Evolutionary conservation across 2,888 invertebrate species (phyloP), one percentile per base, ranked within the genome.

Genomic region (Lottia scabra): DNA sequence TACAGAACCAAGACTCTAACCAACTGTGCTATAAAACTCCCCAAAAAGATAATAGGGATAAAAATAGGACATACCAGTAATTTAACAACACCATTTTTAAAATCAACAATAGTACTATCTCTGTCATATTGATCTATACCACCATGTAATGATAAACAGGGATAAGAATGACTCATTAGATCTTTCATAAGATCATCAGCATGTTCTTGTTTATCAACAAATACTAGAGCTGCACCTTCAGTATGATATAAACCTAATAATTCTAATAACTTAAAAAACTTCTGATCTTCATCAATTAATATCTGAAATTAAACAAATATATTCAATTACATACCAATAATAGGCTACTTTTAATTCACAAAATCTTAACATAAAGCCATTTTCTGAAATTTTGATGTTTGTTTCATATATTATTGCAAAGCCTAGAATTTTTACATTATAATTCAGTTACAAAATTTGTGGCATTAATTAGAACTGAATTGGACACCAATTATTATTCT

Each of bases 61-160:
- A 38, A 38, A 38, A 38, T 38, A 6, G 38, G 10, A 80, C 90
- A 83, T 78, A 92, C 95, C 85, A 99, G 90, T 66, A 99, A 91
- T 87, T 95, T 96, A 81, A 97, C 90, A 71, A 96, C 95, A 67
- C 97, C 98, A 46, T 94, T 94, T 91, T 99, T 99, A 91, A 99
- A 99, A 91, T 99, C 99, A 45, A 95, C 92, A 83, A 99, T 99
- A 44, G 97, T 98, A 5, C 97, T 97, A 91, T 99, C 99, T 82
- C 99, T 92, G 91, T 99, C 99, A 90, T 97, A 98, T 91, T 99
- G 99, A 91, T 99, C 99, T 87, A 99, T 98, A 81, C 98, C 99
- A 73, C 99, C 99, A 87, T 99, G 99, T 68, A 99, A 92, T 71
- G 98, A 96, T 94, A 99, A 94, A 87, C 98, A 99, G 16, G 95